Conservation (phyloP, 2,113 vertebrate genomes). For the Rynchops niger region DNA sequence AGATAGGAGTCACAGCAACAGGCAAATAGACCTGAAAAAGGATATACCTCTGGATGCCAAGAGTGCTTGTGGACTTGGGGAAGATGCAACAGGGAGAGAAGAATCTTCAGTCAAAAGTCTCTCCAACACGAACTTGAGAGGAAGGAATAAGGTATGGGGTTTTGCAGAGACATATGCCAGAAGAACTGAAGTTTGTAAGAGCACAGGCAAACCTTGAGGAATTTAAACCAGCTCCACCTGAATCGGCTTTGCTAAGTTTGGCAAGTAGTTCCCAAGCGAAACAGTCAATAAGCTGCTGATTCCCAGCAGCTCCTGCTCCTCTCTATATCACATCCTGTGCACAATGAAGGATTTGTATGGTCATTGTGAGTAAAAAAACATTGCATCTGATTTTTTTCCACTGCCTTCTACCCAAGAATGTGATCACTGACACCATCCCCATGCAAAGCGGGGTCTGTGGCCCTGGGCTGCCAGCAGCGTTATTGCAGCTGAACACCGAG, state of each 20-base stretch:
- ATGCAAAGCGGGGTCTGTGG: background rate
- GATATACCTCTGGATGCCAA: background rate
- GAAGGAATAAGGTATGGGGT: background rate
- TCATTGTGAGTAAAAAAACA: background rate
- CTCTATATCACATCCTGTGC: fast-evolving
- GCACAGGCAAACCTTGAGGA: background rate
- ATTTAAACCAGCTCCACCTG: background rate
- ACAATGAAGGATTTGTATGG: fast-evolving
- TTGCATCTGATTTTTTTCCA: background rate
- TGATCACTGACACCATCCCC: background rate
- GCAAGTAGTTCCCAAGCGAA: background rate
- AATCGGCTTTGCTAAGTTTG: background rate
- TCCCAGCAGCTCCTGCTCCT: background rate
- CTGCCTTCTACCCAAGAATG: fast-evolving
- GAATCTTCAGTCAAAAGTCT: background rate
- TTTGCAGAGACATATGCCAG: background rate
- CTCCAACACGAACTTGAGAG: background rate
- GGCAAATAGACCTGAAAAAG: background rate
- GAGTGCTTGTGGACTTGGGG: background rate
- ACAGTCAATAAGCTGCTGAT: background rate
- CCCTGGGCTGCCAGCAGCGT: fast-evolving
- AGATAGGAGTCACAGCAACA: background rate
- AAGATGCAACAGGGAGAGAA: background rate
- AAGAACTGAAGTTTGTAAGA: background rate
- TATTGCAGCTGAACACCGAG: background rate